Base-by-base conservation (phyloP, 2,797 vertebrate species). In the Falco concolor region DNA sequence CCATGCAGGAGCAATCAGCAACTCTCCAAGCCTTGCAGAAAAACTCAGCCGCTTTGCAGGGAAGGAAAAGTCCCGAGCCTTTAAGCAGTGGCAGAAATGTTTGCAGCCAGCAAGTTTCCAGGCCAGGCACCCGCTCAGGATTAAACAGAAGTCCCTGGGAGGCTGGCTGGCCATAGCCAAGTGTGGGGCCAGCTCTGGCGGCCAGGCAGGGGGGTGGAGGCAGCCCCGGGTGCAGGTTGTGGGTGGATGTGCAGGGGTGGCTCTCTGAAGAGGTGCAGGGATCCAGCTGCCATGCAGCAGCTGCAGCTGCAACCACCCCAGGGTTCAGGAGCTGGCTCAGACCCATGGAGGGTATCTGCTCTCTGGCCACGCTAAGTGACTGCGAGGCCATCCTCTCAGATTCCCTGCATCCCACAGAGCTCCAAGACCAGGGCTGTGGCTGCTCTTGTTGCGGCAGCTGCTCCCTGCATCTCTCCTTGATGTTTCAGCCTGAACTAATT, bases 401-500 rank as follows among this genome's bases (percentile, higher is more conserved):
- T 65, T 83, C 61, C 4, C 49, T 40, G 34, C 52, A 74, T 54
- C 59, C 47, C 68, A 56, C 3, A 2, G 78, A 91, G 72, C 54
- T 85, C 36, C 9, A 5, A 75, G 84, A 73, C 40, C 13, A 45
- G 65, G 57, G 30, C 76, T 84, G 45, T 44, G 78, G 68, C 81
- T 87, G 84, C n/a, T 94, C 52, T 85, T 94, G 44, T 93, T 91
- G 86, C 4, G 6, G 87, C 7, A 20, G 45, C 87, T 91, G 73
- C 80, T 96, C 65, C 79, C 49, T 93, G 74, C 67, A 79, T 90
- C 79, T 69, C 84, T 88, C 79, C 89, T 91, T 93, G 83, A 90
- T 94, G 79, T 92, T 91, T 91, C 94, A 95, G 91, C 89, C 92
- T 95, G 95, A 96, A 95, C 87, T 95, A 96, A 96, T 96, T 96